Evolutionary conservation across 1,140 invertebrate genomes (phyloP), one percentile per base, ranked within the genome.

Genomic region (Mamestra configurata): DNA sequence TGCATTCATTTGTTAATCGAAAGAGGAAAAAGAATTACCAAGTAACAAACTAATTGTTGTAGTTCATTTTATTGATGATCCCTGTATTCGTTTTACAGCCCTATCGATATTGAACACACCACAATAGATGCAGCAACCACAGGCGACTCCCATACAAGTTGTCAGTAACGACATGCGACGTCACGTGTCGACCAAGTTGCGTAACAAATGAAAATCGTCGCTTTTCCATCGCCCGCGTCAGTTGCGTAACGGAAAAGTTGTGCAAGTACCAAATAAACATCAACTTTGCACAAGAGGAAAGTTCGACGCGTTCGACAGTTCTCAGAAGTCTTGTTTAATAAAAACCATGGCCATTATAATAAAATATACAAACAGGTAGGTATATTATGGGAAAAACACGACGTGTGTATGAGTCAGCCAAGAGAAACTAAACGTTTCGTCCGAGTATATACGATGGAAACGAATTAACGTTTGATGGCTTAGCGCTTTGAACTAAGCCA

Each of bases 221-320:
- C 68, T 83, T 79, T 85, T 82, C 78, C 70, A 15, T 53, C 37
- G n/a, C 43, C 49, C 20, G 68, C n/a, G 20, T 7, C 15, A 27
- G 43, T 85, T 85, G 22, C 83, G 61, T 77, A 83, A 83, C 35
- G 77, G 75, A 80, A 82, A 81, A 73, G 76, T 82, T 82, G 82
- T 77, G 79, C 81, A 76, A 73, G 75, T 75, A 80, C 40, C 49
- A 73, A 81, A 70, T 68, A 78, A 80, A 66, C 40, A 61, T 35
- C 51, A 77, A 80, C 59, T 68, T 72, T 43, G 59, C 71, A 57
- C 22, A 77, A 81, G 72, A 77, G 84, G 72, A 82, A 86, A 84
- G 80, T 49, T 72, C 55, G 27, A 70, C 49, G 35, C 77, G 75
- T 40, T 73, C 46, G 35, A 55, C 31, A 68, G 4, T 84, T 82